Conservation (phyloP, 2,888 invertebrate species). For the Stenichneumon culpator region DNA sequence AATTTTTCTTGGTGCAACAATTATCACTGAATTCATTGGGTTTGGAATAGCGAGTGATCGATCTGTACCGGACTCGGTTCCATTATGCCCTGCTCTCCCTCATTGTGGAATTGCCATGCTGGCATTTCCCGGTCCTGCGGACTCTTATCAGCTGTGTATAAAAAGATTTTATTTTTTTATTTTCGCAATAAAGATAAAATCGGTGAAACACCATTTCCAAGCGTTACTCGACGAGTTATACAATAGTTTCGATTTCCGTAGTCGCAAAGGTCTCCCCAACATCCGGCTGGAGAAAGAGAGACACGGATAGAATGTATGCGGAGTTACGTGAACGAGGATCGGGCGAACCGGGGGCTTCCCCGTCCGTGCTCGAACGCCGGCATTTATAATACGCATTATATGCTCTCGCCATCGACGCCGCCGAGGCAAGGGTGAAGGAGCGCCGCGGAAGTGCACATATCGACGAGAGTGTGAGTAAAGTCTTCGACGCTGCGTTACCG, state of each 20-base stretch:
- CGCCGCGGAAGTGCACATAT: constrained; percentile 58
- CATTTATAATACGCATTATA: background rate
- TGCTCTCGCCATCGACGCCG: background rate
- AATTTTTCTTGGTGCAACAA: too few species aligned
- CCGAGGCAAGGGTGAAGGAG: constrained; percentile 32
- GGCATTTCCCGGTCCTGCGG: too few species aligned
- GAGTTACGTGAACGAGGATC: constrained; percentile 34
- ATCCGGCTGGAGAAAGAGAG: background rate
- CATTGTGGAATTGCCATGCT: too few species aligned
- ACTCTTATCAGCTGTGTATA: too few species aligned
- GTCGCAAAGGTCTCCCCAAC: background rate
- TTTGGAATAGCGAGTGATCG: too few species aligned
- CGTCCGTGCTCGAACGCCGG: background rate
- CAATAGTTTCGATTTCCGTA: background rate
- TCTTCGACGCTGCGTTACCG: constrained; percentile 8
- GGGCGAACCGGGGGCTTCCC: constrained; percentile 5
- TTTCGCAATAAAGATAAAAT: too few species aligned
- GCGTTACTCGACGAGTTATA: background rate
- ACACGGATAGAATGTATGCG: background rate
- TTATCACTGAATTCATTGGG: too few species aligned
- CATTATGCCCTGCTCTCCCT: too few species aligned
- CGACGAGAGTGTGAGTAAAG: constrained; percentile 39
- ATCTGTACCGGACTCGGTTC: too few species aligned
- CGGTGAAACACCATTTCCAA: too few species aligned
- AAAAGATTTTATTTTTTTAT: too few species aligned